These are phyloP conservation scores for Caenorhabditis uteleia DNA, from an alignment of 2,888 invertebrate species.

Conservation along the genomic window DNA sequence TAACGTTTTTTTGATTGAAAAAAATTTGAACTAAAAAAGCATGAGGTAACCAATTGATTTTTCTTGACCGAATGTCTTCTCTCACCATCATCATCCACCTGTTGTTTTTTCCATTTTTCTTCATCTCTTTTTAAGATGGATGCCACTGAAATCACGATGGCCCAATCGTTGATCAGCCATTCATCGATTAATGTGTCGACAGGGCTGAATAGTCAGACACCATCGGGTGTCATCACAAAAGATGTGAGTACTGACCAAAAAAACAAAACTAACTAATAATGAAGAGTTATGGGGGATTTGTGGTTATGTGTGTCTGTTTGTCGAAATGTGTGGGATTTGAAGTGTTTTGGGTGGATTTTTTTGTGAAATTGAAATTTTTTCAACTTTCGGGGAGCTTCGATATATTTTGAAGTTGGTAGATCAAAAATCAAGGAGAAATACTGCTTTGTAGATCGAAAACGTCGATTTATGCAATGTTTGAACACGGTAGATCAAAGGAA, in stretches of 20 bases:
- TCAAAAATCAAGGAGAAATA: no score
- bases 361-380: no score
- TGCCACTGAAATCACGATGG: slow-evolving; percentile 47
- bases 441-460: no score
- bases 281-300: no score
- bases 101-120: not conserved
- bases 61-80: not conserved
- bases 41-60: slow-evolving; percentile 1
- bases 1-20: not conserved
- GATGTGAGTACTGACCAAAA: slow-evolving; percentile 1
- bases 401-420: no score
- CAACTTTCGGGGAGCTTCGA: no score
- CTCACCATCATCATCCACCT: slow-evolving; percentile 4
- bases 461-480: no score
- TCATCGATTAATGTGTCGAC: slow-evolving; percentile 49
- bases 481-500: no score
- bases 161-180: slow-evolving; percentile 48
- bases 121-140: slow-evolving; percentile 49
- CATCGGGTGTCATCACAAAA: slow-evolving; percentile 39
- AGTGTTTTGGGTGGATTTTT: not conserved
- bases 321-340: not conserved
- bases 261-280: no score
- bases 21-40: not conserved
- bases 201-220: slow-evolving; percentile 22
- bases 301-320: not conserved